These are phyloP conservation scores for Platalea minor DNA, from an alignment of 2,797 vertebrate genomes.

Conservation along the genomic window DNA sequence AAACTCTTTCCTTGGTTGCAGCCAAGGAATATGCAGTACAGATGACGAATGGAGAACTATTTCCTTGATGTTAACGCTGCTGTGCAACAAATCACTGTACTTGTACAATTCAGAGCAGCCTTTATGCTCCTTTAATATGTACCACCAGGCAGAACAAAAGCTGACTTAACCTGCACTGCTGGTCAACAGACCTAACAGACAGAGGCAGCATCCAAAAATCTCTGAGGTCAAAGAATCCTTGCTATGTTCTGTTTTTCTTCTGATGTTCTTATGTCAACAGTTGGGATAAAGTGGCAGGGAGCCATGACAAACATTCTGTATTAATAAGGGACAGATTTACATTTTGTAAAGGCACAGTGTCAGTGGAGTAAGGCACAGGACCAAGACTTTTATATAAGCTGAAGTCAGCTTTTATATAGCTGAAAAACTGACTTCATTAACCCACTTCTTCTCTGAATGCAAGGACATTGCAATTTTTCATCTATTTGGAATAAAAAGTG, in stretches of 20 bases:
- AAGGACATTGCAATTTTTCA: background rate
- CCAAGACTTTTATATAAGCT: background rate
- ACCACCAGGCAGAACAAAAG: background rate
- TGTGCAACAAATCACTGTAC: background rate
- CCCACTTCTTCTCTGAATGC: background rate
- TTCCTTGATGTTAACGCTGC: background rate
- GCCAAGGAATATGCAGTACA: background rate
- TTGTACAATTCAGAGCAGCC: background rate
- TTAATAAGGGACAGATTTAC: constrained; percentile 6
- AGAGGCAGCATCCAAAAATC: background rate
- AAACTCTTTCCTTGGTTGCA: background rate
- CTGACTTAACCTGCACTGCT: background rate
- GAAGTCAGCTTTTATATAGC: background rate
- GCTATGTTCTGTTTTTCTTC: background rate
- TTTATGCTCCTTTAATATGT: background rate
- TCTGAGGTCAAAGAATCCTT: background rate
- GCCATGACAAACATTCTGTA: background rate
- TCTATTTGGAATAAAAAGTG: background rate
- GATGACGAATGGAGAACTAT: background rate
- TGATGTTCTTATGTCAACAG: background rate
- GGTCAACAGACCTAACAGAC: background rate
- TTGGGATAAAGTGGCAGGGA: background rate
- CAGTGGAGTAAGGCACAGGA: background rate
- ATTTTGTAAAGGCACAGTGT: background rate
- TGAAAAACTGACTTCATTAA: background rate